Base-by-base conservation (phyloP, 2,888 invertebrate species). In the Agrochola macilenta region DNA sequence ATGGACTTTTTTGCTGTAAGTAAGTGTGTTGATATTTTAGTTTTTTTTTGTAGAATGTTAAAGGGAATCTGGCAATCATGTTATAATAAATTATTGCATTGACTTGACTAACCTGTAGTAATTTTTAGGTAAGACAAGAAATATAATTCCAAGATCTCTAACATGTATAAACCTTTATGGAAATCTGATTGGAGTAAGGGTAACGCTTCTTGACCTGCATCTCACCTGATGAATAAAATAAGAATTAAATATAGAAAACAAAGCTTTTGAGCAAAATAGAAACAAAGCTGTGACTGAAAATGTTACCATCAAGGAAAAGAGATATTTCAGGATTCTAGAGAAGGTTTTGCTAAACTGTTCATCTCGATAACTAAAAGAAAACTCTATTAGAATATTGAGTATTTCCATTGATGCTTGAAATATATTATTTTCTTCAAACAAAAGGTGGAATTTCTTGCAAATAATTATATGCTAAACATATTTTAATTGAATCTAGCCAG, bases 401-500 rank as follows among this genome's bases (percentile, higher is more conserved):
- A 20, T 46, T 65, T 46, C 8, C 9, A 30, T 30, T 49, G 0
- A 49, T 58, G 20, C 30, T 43, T 49, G 46, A 9, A 8, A n/a
- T 23, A 8, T 30, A n/a, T 52, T 35, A 52, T 30, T 39, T 46
- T 61, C n/a, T 23, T 23, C 14, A n/a, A 0, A 20, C 1, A 63
- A 26, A 49, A 43, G 0, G 14, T 20, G 30, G 8, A 57, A 20
- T 46, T 72, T 12, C n/a, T 43, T 57, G 57, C 8, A 49, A 39
- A 65, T 54, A 11, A 65, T 57, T 76, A 14, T 57, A 71, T 61
- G 30, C 65, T 63, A 54, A 69, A 63, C 65, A 12, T n/a, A 68
- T 73, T 80, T 58, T 49, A 68, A 84, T 60, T 23, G 5, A 60
- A 46, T 35, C 61, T 61, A 66, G 46, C n/a, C 57, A 78, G n/a